A percentile compares a stretch with the other conserved stretches of the same genome.
Conservation (phyloP, 2,113 vertebrate species). For the Cricetomys ansorgei region DNA sequence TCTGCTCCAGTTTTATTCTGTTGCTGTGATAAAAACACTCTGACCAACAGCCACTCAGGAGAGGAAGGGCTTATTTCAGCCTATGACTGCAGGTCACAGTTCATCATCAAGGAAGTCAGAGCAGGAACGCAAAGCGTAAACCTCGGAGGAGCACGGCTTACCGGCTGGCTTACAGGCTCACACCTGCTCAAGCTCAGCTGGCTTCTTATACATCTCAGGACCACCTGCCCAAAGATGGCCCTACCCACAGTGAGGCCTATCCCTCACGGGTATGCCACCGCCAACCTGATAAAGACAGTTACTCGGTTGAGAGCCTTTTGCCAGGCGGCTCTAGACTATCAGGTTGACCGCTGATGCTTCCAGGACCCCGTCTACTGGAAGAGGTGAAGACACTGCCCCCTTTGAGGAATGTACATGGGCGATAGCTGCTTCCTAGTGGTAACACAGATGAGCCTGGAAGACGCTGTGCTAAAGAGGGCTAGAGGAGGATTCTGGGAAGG, state of each 20-base stretch:
- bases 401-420: rapidly evolving
- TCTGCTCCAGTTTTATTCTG: no score
- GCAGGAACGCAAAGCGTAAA: neutral
- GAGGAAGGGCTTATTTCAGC: neutral
- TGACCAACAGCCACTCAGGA: neutral
- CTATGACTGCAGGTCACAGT: neutral
- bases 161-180: no score
- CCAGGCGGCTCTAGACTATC: no score
- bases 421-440: no score
- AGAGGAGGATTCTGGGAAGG: rapidly evolving
- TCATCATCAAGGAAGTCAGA: neutral
- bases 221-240: neutral
- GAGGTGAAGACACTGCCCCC: neutral
- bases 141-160: neutral
- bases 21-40: neutral
- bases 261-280: neutral
- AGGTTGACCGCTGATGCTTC: neutral
- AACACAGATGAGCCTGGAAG: neutral
- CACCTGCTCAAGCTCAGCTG: neutral
- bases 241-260: neutral
- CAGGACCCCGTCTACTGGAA: neutral
- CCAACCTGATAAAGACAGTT: no score
- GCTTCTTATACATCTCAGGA: neutral
- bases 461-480: rapidly evolving
- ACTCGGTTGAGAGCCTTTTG: neutral